These are phyloP conservation scores for Alouatta palliata DNA, from an alignment of 2,113 vertebrate species.

Conservation along the genomic window DNA sequence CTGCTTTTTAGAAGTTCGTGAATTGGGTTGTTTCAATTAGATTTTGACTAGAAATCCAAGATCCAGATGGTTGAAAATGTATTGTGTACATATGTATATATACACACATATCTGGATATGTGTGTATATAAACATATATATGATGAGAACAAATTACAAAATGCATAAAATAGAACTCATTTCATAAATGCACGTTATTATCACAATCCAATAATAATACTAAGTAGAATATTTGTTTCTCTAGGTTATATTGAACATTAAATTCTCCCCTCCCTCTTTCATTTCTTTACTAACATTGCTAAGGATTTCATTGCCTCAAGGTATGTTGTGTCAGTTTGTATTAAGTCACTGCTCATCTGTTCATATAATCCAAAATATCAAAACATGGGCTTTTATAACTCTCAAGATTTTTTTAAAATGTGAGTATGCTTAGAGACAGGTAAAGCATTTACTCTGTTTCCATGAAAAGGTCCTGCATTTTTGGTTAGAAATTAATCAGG, in stretches of 20 bases:
- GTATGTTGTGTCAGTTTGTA: constrained; percentile 1
- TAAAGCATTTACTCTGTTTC: constrained; percentile 50
- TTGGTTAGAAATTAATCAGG: constrained; percentile 39
- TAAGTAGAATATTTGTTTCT: constrained; percentile 12
- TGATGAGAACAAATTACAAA: background rate
- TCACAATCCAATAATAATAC: background rate
- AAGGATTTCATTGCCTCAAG: background rate
- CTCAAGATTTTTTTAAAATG: constrained; percentile 2
- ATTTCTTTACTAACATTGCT: constrained; percentile 58
- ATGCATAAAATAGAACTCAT: background rate
- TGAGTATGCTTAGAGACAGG: constrained; percentile 19
- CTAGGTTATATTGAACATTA: constrained; percentile 37
- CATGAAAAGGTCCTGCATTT: constrained; percentile 2
- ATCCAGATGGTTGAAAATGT: background rate
- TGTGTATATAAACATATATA: background rate
- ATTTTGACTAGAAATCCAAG: background rate
- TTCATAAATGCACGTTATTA: background rate
- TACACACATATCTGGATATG: background rate
- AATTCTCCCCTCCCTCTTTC: background rate
- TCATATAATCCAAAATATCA: constrained; percentile 53
- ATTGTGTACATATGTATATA: background rate
- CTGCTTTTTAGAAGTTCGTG: constrained; percentile 16
- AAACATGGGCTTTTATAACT: constrained; percentile 21
- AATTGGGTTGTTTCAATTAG: constrained; percentile 38
- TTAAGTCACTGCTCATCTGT: constrained; percentile 60